These are phyloP conservation scores for Bufo bufo DNA, from an alignment of 2,113 vertebrate species.

Conservation along the genomic window DNA sequence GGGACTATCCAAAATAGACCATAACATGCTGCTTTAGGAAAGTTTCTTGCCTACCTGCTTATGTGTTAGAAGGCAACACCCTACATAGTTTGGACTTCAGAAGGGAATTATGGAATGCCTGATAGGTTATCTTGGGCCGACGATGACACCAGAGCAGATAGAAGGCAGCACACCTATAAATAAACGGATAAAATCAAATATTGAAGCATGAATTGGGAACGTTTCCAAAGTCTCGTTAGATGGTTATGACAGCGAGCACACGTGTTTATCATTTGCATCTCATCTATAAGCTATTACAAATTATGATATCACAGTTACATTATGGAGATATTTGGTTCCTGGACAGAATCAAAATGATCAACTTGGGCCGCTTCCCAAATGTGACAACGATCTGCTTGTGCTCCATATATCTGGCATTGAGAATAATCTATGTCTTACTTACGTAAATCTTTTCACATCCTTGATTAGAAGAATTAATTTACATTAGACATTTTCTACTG, in stretches of 20 bases:
- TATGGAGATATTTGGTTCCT: constrained; percentile 47
- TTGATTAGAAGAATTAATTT: constrained; percentile 38
- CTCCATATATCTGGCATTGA: constrained; percentile 29
- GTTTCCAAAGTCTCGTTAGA: constrained; percentile 30
- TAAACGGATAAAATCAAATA: constrained; percentile 28
- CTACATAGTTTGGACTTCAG: not conserved
- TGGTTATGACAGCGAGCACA: constrained; percentile 39
- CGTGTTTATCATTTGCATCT: constrained; percentile 51
- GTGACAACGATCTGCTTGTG: constrained; percentile 30
- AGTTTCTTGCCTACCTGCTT: not conserved
- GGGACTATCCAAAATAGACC: not conserved
- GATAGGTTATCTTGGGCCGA: constrained; percentile 40
- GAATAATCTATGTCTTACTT: not conserved
- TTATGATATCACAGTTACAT: constrained; percentile 54
- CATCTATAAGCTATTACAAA: constrained; percentile 45
- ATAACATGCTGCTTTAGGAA: not conserved
- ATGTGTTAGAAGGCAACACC: not conserved
- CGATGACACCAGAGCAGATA: constrained; percentile 15
- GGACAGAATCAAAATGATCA: constrained; percentile 42
- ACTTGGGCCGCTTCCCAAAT: constrained; percentile 27
- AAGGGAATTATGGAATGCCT: not conserved
- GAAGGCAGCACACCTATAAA: constrained; percentile 47
- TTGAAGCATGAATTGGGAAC: constrained; percentile 33
- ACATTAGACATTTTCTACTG: not conserved
- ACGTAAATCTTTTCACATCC: not conserved